Base-by-base conservation (phyloP, 2,113 vertebrate genomes). In the human (Homo sapiens) region DNA sequence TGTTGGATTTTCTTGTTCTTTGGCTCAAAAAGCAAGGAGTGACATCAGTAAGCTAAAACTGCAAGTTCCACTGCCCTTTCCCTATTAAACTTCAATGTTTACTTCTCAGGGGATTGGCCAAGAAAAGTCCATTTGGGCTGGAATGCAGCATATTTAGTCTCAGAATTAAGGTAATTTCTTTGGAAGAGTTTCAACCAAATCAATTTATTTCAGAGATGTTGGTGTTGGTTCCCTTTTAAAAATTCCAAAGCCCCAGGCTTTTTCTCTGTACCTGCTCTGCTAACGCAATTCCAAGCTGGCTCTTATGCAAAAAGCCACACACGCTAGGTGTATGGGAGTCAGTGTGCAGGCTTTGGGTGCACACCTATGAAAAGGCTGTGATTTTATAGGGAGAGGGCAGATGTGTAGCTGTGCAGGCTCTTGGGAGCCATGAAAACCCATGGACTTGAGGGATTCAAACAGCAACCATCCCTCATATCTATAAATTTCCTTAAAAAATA, bases 131-230 rank as follows among this genome's bases (percentile, higher is more conserved):
- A 96, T 96, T 97, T 94, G 97, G 90, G 90, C 97, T 97, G 98
- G 97, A 98, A 98, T 73, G 2, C 52, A 73, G 50, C 95, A 93
- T 98, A 98, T 98, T 98, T 98, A 98, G 98, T 98, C 98, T 98
- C 97, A 97, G 96, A 98, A 98, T 98, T 98, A 98, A 98, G 98
- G 97, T 98, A 98, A 98, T 98, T 98, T 98, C 96, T 98, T 98
- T 98, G 97, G 97, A 98, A 95, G 91, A 76, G 35, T 96, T 96
- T 98, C 98, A 98, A 97, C 97, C 87, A 93, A 98, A 98, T 97
- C 97, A 97, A 97, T 97, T 97, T 97, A 96, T 94, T 97, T 98
- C 95, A 96, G 96, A 96, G 88, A 97, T 97, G 97, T 96, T 97
- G 96, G 93, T 98, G 96, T 98, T 96, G 96, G 97, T 96, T 95